Base-by-base conservation (phyloP, 2,113 vertebrate genomes). In the Martes martes region DNA sequence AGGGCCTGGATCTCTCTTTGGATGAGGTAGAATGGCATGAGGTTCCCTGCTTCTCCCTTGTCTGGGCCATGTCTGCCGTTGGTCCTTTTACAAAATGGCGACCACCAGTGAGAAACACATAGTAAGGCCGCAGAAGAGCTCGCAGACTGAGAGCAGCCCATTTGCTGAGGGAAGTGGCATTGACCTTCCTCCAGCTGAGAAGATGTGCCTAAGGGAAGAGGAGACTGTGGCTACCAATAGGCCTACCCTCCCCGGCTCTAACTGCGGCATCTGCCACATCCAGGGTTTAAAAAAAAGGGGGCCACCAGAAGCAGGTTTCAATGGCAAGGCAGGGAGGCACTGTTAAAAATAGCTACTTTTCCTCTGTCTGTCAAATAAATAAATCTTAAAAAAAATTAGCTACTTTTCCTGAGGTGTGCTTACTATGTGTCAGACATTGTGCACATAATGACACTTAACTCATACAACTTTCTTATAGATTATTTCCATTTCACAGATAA, bases 351-450 rank as follows among this genome's bases (percentile, higher is more conserved):
- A 63, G 86, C 26, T 83, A 6, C 19, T 7, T 55, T 87, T 76
- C 23, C 16, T 26, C 39, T 39, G 39, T 39, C 39, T 39, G 39
- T 39, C 39, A 39, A 39, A 39, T 39, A 39, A 39, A 39, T 39
- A 39, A 39, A 39, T 39, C 39, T 39, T 39, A 39, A 39, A 39
- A 39, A 71, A 50, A 55, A 74, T 73, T 2, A 63, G 86, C 26
- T 83, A 6, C 19, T 7, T 55, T 87, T 76, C 23, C 16, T 26
- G 6, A 67, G 52, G 33, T 26, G 33, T 19, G 1, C 39, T 67
- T n/a, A n/a, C 36, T 33, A 0, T 19, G 7, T 0, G 0, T 61
- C 24, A 26, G 92, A 36, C 7, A 0, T 55, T 9, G 7, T 45
- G 3, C 31, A n/a, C 16, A 11, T 67, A 18, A 85, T 73, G n/a